phyloP scores from a whole-genome alignment of 2,797 vertebrate genomes.

The Neostethus bicornis region DNA sequence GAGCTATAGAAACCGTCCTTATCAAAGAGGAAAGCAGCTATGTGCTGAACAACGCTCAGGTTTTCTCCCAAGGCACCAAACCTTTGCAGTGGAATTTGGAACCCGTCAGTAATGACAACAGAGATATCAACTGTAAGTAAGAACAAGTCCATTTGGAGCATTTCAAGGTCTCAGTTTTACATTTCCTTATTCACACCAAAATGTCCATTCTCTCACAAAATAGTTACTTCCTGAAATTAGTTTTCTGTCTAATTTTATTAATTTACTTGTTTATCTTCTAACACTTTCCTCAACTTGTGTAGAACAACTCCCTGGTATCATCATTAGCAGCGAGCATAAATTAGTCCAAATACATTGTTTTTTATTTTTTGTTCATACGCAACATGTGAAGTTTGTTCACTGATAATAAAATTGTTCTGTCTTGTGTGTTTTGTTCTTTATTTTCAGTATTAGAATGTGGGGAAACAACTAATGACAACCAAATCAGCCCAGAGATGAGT shows the following conservation, averaged over 20 bases:
- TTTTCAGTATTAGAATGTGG: conserved; percentile 73
- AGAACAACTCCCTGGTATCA: too few relatives aligned
- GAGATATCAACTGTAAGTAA: conserved; percentile 67
- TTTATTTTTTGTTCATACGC: not conserved
- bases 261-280: too few relatives aligned
- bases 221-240: too few relatives aligned
- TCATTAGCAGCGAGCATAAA: too few relatives aligned
- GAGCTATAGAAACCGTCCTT: conserved; percentile 69
- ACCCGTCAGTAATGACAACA: conserved; percentile 50
- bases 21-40: conserved; percentile 78
- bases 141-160: not conserved
- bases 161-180: not conserved
- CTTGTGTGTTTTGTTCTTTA: conserved; percentile 18
- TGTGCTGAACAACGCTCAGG: conserved; percentile 49
- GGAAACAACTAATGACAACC: conserved; percentile 38
- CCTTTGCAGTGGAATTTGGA: conserved; percentile 64
- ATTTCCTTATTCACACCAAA: too few relatives aligned
- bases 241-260: too few relatives aligned
- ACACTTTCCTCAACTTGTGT: too few relatives aligned
- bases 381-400: not conserved
- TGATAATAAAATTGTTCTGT: not conserved
- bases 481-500: conserved; percentile 54
- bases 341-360: not conserved
- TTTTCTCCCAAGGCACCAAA: conserved; percentile 35
- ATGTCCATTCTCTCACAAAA: too few relatives aligned